Evolutionary conservation across 2,888 invertebrate genomes (phyloP).

Genomic region (Cosmopolites sordidus): DNA sequence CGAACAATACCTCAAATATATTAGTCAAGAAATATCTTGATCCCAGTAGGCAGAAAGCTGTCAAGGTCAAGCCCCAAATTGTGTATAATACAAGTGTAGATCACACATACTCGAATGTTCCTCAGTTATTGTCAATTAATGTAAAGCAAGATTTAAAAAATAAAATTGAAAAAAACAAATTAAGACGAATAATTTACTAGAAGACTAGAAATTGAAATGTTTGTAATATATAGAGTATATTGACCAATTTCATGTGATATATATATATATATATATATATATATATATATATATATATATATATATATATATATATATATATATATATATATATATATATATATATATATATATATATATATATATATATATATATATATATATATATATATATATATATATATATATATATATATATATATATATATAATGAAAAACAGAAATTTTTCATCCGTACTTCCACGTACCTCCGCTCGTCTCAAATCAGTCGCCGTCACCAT

Average conservation of each 20-base stretch:
- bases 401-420: too few relatives aligned
- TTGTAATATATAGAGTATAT: not conserved
- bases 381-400: too few relatives aligned
- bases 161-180: constrained; percentile 43
- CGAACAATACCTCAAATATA: constrained; percentile 22
- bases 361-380: too few relatives aligned
- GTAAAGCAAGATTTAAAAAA: constrained; percentile 47
- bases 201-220: not conserved
- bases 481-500: too few relatives aligned
- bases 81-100: constrained; percentile 31
- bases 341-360: too few relatives aligned
- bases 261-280: too few relatives aligned
- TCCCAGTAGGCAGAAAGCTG: constrained; percentile 36
- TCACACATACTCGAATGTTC: constrained; percentile 37
- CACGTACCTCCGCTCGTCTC: too few relatives aligned
- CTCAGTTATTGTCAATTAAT: constrained; percentile 24
- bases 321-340: too few relatives aligned
- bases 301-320: too few relatives aligned
- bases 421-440: too few relatives aligned
- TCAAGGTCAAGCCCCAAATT: constrained; percentile 21
- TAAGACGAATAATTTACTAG: constrained; percentile 16
- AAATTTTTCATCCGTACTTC: too few relatives aligned
- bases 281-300: too few relatives aligned
- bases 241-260: constrained; percentile 2
- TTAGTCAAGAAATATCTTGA: constrained; percentile 34